These are phyloP conservation scores for Odocoileus virginianus DNA, from an alignment of 2,113 vertebrate species.

Conservation along the genomic window DNA sequence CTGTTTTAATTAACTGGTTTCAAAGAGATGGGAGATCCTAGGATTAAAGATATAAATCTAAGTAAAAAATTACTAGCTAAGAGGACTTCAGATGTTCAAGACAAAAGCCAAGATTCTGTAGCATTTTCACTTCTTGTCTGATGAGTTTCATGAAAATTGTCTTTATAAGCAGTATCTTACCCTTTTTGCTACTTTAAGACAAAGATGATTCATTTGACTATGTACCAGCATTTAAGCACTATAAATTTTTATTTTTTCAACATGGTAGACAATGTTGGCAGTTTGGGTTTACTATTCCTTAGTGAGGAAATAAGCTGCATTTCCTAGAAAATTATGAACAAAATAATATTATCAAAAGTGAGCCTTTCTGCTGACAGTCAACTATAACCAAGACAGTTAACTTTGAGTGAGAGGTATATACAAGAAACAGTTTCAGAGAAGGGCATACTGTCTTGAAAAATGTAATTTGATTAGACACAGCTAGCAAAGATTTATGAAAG, in stretches of 20 bases:
- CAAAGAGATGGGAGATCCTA: not conserved
- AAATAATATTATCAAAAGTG: slow-evolving; percentile 49
- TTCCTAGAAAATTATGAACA: slow-evolving; percentile 67
- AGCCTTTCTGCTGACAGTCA: not conserved
- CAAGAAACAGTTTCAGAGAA: slow-evolving; percentile 30
- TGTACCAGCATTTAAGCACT: not conserved
- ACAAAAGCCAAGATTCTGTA: slow-evolving; percentile 16
- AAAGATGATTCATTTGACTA: slow-evolving; percentile 44
- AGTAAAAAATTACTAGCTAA: slow-evolving; percentile 18
- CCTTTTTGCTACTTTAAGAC: not conserved
- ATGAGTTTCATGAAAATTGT: slow-evolving; percentile 27
- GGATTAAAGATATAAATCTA: slow-evolving; percentile 17
- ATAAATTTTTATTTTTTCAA: slow-evolving; percentile 30
- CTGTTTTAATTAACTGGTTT: slow-evolving; percentile 22
- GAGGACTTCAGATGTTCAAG: slow-evolving; percentile 5
- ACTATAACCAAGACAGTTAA: slow-evolving; percentile 32
- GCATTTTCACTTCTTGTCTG: slow-evolving; percentile 25
- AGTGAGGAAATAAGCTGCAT: slow-evolving; percentile 41
- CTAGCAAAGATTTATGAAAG: slow-evolving; percentile 44
- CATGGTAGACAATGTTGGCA: slow-evolving; percentile 10
- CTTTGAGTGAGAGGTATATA: slow-evolving; percentile 11
- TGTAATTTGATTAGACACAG: slow-evolving; percentile 56
- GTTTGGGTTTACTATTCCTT: slow-evolving; percentile 58
- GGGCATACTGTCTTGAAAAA: slow-evolving; percentile 50
- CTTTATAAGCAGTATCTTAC: not conserved